Percentiles rank a stretch among this genome's conserved stretches.
phyloP scores from a whole-genome alignment of 2,113 vertebrate genomes.

The Anarhynchus alexandrinus region DNA sequence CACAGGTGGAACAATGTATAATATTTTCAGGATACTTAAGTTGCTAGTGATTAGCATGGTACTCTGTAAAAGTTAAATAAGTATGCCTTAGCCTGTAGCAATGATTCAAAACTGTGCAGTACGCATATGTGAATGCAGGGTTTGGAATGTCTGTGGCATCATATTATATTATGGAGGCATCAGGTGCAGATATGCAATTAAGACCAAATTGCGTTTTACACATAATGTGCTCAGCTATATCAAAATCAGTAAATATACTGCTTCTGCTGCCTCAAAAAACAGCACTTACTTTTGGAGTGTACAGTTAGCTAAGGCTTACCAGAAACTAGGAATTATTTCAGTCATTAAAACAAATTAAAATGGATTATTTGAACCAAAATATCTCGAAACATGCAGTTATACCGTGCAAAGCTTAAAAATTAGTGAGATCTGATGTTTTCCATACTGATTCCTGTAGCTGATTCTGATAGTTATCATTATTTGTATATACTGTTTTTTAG shows the following conservation, averaged over 20 bases:
- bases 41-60: background rate
- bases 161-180: background rate
- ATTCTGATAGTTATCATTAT: background rate
- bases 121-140: background rate
- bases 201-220: background rate
- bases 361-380: background rate
- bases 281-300: background rate
- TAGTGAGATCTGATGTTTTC: background rate
- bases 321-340: background rate
- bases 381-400: background rate
- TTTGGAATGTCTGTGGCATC: background rate
- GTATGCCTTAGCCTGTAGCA: background rate
- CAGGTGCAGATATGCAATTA: background rate
- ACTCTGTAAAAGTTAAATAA: background rate
- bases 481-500: background rate
- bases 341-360: background rate
- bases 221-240: background rate
- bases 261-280: background rate
- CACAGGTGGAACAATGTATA: background rate
- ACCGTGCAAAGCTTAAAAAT: background rate
- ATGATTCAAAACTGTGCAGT: background rate
- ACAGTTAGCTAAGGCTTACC: background rate
- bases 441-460: background rate
- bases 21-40: background rate
- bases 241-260: background rate